Evolutionary conservation across 1,140 invertebrate species (phyloP).

Genomic region (Cydia fagiglandana): DNA sequence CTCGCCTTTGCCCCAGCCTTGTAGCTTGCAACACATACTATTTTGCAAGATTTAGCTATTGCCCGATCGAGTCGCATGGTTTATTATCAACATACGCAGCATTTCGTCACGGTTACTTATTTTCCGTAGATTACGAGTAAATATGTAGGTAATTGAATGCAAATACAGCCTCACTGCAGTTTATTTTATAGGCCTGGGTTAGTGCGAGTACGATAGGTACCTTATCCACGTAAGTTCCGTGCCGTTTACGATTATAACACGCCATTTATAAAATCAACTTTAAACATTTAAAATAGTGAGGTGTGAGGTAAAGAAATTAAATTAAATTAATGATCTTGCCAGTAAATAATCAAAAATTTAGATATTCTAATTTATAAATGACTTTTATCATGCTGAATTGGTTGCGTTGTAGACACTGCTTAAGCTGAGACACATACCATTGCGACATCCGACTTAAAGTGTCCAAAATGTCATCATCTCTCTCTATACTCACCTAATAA

Average conservation of each 20-base stretch:
- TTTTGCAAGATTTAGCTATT: constrained; percentile 12
- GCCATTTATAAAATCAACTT: not conserved
- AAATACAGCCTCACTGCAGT: constrained; percentile 2
- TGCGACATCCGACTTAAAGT: too few species aligned
- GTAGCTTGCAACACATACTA: not conserved
- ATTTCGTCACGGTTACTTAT: constrained; percentile 9
- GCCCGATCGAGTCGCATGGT: constrained; percentile 1
- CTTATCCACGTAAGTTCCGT: not conserved
- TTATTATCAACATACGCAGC: constrained; percentile 8
- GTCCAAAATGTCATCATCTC: too few species aligned
- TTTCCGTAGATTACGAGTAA: constrained; percentile 17
- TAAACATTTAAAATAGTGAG: not conserved
- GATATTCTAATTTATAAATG: too few species aligned
- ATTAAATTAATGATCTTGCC: not conserved
- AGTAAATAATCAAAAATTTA: not conserved
- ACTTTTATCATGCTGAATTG: too few species aligned
- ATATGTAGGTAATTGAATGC: constrained; percentile 4
- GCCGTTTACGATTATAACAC: not conserved
- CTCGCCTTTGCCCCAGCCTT: not conserved
- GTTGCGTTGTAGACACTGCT: too few species aligned
- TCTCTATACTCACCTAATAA: not conserved
- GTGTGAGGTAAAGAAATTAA: not conserved
- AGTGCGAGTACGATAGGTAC: not conserved
- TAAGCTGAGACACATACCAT: too few species aligned
- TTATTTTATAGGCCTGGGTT: not conserved